Percentiles rank a stretch among this genome's conserved stretches.
phyloP scores from a whole-genome alignment of 92 coral and sea anemone species.

The Parazoanthus atlanticus region DNA sequence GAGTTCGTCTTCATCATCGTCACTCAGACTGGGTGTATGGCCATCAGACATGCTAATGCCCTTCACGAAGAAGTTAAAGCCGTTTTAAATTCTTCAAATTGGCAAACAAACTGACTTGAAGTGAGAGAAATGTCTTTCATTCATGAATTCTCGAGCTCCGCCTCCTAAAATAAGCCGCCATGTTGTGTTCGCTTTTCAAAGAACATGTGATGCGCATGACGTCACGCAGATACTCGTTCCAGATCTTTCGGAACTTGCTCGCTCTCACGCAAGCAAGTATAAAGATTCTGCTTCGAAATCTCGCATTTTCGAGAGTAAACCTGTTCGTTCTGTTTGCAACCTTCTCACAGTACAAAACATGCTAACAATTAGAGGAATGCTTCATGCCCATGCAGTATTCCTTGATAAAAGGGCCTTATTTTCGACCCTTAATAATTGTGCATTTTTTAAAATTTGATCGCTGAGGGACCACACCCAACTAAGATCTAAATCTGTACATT shows the following conservation, averaged over 20 bases:
- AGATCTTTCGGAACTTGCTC: constrained; percentile 4
- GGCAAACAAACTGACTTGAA: constrained; percentile 19
- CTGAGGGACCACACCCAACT: neutral
- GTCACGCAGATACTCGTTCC: constrained; percentile 41
- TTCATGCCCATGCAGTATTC: no score
- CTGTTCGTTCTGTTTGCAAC: neutral
- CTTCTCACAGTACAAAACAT: neutral
- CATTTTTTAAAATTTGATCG: neutral
- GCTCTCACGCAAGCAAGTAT: neutral
- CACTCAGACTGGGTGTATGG: constrained; percentile 93
- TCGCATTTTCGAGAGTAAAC: neutral
- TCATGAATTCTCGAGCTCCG: constrained; percentile 53
- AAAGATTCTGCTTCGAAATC: neutral
- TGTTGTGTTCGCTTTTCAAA: constrained; percentile 67
- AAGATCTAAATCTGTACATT: neutral
- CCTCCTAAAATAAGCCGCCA: constrained; percentile 77
- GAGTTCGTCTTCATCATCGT: constrained; percentile 94
- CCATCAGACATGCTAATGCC: constrained; percentile 95
- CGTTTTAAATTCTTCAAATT: constrained; percentile 4
- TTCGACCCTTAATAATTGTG: neutral
- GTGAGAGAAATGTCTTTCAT: constrained; percentile 16
- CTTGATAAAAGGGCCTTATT: neutral
- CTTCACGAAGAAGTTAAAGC: constrained; percentile 50
- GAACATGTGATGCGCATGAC: constrained; percentile 44
- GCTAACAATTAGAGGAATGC: neutral